Conservation (phyloP, 2,888 invertebrate species). For the Ectropis crepuscularia region DNA sequence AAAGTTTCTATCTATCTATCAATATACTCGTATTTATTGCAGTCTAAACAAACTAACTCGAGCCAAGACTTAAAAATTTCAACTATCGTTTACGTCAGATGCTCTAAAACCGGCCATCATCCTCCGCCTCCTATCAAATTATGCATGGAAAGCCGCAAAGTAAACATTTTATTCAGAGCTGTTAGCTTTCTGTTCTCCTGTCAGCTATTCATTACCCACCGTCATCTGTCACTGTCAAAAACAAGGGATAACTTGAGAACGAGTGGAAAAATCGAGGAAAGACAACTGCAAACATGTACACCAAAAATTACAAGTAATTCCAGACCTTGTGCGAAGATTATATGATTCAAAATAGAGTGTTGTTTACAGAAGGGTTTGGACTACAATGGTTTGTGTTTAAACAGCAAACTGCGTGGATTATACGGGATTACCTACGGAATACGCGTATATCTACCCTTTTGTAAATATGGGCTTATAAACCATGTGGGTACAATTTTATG, state of each 20-base stretch:
- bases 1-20: background rate
- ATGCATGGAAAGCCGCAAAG: conserved; percentile 53
- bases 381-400: conserved; percentile 21
- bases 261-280: conserved; percentile 31
- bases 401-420: conserved; percentile 32
- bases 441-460: conserved; percentile 15
- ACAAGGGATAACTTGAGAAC: conserved; percentile 40
- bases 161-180: conserved; percentile 59
- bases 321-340: background rate
- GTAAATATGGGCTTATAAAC: background rate
- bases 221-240: conserved; percentile 59
- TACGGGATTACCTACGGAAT: conserved; percentile 28
- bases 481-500: too few species aligned
- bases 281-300: conserved; percentile 15
- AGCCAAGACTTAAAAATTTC: conserved; percentile 20
- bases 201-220: conserved; percentile 46
- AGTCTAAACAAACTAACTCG: background rate
- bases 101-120: conserved; percentile 13
- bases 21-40: background rate
- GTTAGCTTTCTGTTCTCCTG: conserved; percentile 55
- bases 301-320: conserved; percentile 10
- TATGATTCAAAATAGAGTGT: conserved; percentile 15
- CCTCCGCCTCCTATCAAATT: conserved; percentile 50
- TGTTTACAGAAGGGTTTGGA: background rate
- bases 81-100: conserved; percentile 13